Evolutionary conservation across 2,797 vertebrate genomes (phyloP), one percentile per base, ranked within the genome.

Genomic region (Rhincodon typus): DNA sequence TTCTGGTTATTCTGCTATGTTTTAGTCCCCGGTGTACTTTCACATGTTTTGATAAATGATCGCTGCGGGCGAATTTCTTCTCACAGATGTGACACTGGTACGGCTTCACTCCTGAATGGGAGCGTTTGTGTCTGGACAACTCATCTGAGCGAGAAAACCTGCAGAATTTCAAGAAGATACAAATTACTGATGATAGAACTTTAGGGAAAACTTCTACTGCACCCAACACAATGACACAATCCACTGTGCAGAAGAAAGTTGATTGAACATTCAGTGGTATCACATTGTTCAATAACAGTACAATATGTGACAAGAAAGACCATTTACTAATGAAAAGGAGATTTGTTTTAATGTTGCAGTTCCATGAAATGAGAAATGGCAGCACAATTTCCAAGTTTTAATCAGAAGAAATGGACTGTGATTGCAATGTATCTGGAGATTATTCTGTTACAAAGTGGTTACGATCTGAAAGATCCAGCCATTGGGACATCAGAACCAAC

Each of bases 101-200:
- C 0, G 98, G 98, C 96, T 98, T 98, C 96, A 98, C 97, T 87
- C 98, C 98, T 0, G 98, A 98, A 97, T 98, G 98, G 88, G 98
- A 98, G 96, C 98, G 98, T 2, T 98, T 97, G 95, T 98, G 98
- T 66, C 98, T 98, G 15, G 98, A 98, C 70, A 98, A 96, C 94
- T 98, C 98, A 5, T 98, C 98, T 0, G 98, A 98, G 7, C 98
- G 97, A 82, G 98, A 98, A 97, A 98, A 98, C 97, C 98, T 98
- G 96, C 30, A 62, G 34, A 62, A 30, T 95, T 95, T 7, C 25
- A 77, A 46, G 53, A 77, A 70, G n/a, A 42, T 42, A 23, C 4
- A 90, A 90, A 90, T 90, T 62, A 90, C n/a, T 38, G 57, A 30
- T 2, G 25, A 69, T 2, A 13, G 21, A 6, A 19, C 34, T 4